phyloP scores from a whole-genome alignment of 2,888 invertebrate genomes.

The Serrognathus titanus region DNA sequence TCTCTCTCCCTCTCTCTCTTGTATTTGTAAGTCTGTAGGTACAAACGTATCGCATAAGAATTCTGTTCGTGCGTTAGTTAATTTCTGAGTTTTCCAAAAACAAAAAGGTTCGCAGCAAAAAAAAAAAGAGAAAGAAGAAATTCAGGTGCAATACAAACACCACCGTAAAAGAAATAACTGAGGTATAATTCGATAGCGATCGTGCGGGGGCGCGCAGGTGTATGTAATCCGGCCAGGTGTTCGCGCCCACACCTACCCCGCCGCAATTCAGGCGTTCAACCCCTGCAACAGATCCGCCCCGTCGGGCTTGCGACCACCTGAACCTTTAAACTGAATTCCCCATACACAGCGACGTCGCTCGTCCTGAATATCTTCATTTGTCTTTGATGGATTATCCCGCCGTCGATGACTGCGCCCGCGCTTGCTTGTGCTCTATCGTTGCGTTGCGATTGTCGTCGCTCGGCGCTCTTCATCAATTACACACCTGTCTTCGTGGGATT shows the following conservation, averaged over 20 bases:
- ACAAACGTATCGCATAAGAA: too few relatives aligned
- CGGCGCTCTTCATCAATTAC: not conserved
- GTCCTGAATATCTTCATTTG: constrained; percentile 30
- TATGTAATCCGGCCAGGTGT: constrained; percentile 35
- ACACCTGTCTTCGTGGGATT: too few relatives aligned
- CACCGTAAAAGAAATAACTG: constrained; percentile 19
- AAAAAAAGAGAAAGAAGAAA: too few relatives aligned
- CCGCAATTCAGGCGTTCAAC: constrained; percentile 17
- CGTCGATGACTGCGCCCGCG: constrained; percentile 1
- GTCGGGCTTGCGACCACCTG: constrained; percentile 27
- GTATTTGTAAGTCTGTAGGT: too few relatives aligned
- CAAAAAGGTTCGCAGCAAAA: too few relatives aligned
- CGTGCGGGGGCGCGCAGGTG: constrained; percentile 32
- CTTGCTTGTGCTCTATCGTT: constrained; percentile 8
- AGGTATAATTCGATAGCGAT: constrained; percentile 31
- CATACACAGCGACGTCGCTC: constrained; percentile 12
- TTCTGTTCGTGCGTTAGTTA: too few relatives aligned
- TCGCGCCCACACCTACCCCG: constrained; percentile 28
- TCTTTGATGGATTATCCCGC: constrained; percentile 30
- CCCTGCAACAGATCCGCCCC: constrained; percentile 20
- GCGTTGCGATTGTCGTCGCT: constrained; percentile 4
- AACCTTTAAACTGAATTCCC: constrained; percentile 32
- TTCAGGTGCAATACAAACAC: not conserved
- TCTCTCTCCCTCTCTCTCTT: too few relatives aligned
- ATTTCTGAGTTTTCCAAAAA: too few relatives aligned